Evolutionary conservation across 2,797 vertebrate species (phyloP), one percentile per base, ranked within the genome.

Genomic region (Zalophus californianus): DNA sequence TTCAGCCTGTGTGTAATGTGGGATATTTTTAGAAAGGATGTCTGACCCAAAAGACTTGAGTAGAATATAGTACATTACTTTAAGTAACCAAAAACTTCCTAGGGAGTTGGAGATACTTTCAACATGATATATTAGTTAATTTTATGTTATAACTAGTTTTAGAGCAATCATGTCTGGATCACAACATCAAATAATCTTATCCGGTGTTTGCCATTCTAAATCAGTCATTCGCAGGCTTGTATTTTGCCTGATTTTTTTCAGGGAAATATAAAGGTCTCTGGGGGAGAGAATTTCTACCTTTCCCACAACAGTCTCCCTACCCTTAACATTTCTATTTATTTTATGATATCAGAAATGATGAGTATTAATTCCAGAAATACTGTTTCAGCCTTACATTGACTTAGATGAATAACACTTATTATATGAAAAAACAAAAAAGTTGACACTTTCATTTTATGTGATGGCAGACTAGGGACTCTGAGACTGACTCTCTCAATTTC

Each of bases 381-480:
- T 82, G 0, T 87, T 92, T 95, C 50, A 93, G 18, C 25, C 52
- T 75, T 21, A 66, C 18, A 13, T 88, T 90, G 86, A 85, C 77
- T 88, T 92, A 90, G 21, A 73, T 93, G n/a, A 96, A 96, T 89
- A 83, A 73, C 5, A 94, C 41, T 25, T 95, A n/a, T 89, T 91
- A 62, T 44, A 92, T 93, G 95, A 50, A 20, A 58, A 79, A 86
- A 50, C 41, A 14, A 52, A 60, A 32, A 60, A 56, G 50, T 84
- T 68, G 54, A 70, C 21, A 50, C 21, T 75, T 96, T 3, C 50
- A 75, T 7, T 96, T 96, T 79, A 52, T 35, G 12, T 68, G 87
- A 83, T 97, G 83, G 18, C 68, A 94, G 32, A 66, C 44, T 20
- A 75, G 62, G 41, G n/a, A 72, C 77, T 48, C 66, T 77, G 75